phyloP scores from a whole-genome alignment of 64 coral and sea anemone species.

The Actinia equina region DNA sequence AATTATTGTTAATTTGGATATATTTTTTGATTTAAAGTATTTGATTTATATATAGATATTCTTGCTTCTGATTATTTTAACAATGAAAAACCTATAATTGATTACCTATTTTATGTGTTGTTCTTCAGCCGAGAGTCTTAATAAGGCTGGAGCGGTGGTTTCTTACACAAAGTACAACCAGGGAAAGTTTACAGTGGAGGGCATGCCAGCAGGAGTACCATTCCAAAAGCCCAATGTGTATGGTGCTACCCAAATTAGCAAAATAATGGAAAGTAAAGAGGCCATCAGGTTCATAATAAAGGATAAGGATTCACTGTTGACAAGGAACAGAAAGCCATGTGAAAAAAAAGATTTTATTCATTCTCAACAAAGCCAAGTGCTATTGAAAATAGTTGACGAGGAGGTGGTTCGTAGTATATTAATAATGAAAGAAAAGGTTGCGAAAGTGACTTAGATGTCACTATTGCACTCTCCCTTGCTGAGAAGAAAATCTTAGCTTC shows the following conservation, averaged over 20 bases:
- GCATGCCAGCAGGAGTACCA: constrained; percentile 12
- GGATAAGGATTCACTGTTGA: background rate
- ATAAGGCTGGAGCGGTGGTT: background rate
- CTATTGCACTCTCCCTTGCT: background rate
- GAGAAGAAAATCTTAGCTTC: background rate
- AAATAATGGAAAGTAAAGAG: constrained; percentile 19
- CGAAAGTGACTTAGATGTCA: background rate
- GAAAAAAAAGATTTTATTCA: background rate
- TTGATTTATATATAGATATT: too few species aligned
- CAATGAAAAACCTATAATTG: too few species aligned
- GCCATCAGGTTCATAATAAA: background rate
- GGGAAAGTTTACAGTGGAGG: constrained; percentile 6
- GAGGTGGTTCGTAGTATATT: background rate
- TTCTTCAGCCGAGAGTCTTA: background rate
- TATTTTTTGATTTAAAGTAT: too few species aligned
- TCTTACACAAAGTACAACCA: background rate
- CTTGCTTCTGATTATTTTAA: too few species aligned
- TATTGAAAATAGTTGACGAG: background rate
- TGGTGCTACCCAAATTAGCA: background rate
- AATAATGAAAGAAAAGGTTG: background rate
- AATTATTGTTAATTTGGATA: too few species aligned
- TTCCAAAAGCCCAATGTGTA: constrained; percentile 17
- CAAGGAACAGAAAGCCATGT: background rate
- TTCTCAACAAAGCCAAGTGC: background rate
- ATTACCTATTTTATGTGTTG: too few species aligned